Evolutionary conservation across 2,113 vertebrate genomes (phyloP).

Genomic region (Vimba vimba): DNA sequence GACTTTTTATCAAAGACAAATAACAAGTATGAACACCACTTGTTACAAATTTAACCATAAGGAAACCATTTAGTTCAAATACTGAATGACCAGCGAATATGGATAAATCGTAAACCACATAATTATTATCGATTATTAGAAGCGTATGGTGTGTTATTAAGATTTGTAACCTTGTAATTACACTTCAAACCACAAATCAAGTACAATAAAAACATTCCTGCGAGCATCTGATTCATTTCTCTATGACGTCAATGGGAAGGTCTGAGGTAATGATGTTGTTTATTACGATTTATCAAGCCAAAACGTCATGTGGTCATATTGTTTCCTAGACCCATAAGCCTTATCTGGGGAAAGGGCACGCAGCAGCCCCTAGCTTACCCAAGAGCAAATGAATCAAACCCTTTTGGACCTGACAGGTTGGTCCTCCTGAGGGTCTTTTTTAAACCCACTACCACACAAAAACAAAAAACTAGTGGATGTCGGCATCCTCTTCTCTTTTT

Average conservation of each 20-base stretch:
- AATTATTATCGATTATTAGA: not conserved
- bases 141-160: not conserved
- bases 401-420: constrained; percentile 4
- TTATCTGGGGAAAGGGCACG: constrained; percentile 18
- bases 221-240: not conserved
- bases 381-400: constrained; percentile 22
- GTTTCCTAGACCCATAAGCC: constrained; percentile 16
- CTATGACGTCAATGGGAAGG: constrained; percentile 11
- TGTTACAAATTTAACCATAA: not conserved
- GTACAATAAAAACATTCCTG: not conserved
- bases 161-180: not conserved
- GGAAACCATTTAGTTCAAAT: not conserved
- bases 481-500: not conserved
- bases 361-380: constrained; percentile 29
- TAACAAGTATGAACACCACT: not conserved
- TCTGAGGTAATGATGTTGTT: constrained; percentile 23
- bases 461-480: not conserved
- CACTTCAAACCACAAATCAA: not conserved
- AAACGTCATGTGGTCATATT: constrained; percentile 29
- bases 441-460: constrained; percentile 25
- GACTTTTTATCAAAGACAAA: constrained; percentile 2
- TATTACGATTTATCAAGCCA: constrained; percentile 38
- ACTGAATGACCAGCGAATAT: not conserved
- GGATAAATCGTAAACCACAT: not conserved
- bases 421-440: constrained; percentile 21